Evolutionary conservation across 1,140 invertebrate species (phyloP).

Genomic region (Capitella teleta): DNA sequence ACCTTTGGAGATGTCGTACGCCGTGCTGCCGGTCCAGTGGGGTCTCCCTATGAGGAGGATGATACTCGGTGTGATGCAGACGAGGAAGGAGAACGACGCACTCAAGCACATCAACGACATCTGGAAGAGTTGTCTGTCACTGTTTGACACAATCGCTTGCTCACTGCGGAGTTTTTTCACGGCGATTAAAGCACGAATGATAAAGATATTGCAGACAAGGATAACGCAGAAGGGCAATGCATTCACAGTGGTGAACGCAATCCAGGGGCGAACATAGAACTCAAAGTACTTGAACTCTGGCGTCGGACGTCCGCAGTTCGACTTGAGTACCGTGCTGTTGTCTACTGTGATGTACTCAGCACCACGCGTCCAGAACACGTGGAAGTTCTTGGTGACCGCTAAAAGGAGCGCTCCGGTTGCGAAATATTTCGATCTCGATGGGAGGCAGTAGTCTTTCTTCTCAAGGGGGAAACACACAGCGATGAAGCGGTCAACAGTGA

Average conservation of each 20-base stretch:
- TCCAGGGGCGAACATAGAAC: conserved; percentile 12
- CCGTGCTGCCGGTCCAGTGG: conserved; percentile 6
- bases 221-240: conserved; percentile 7
- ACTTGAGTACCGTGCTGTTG: neutral
- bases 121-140: conserved; percentile 5
- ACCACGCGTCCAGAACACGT: conserved; percentile 12
- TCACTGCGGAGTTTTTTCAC: neutral
- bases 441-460: conserved; percentile 5
- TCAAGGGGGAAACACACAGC: conserved; percentile 17
- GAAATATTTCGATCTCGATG: no score
- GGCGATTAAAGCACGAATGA: conserved; percentile 6
- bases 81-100: conserved; percentile 11
- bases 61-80: conserved; percentile 13
- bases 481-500: conserved; percentile 17
- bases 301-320: conserved; percentile 6
- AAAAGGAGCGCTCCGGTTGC: neutral
- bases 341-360: neutral
- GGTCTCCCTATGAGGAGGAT: conserved; percentile 13
- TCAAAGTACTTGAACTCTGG: conserved; percentile 10
- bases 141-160: neutral
- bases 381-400: conserved; percentile 9
- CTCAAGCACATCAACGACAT: conserved; percentile 11
- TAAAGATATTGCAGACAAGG: conserved; percentile 11
- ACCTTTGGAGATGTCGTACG: conserved; percentile 10
- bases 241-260: conserved; percentile 12